Base-by-base conservation (phyloP, 2,113 vertebrate species). In the Chaenogobius annularis region DNA sequence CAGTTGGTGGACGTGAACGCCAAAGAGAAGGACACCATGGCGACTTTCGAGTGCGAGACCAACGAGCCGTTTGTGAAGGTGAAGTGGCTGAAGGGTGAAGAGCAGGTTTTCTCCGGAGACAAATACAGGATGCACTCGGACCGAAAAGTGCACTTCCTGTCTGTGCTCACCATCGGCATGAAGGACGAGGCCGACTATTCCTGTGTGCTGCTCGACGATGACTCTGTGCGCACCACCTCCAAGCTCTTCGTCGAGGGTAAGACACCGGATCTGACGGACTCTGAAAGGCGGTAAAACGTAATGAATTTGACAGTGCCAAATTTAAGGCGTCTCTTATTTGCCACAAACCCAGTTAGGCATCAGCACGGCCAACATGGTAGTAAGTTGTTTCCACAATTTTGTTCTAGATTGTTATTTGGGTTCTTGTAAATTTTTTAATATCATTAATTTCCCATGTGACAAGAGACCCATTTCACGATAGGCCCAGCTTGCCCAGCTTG, bases 41-140 rank as follows among this genome's bases (percentile, higher is more conserved):
- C 95, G 69, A 98, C 98, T 10, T 99, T 99, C 92, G 98, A 99
- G 89, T 99, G 98, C 73, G 98, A 99, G 91, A 98, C 97, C 80
- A 98, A 96, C 23, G 98, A 99, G 83, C 97, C 98, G 59, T 99
- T 99, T 84, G 89, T 98, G 68, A 99, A 99, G 91, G 98, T 99
- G 72, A 96, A 95, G 88, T 99, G 98, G 97, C 92, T 95, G 80
- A 99, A 96, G 85, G 89, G 96, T 61, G 94, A 96, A 35, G 58
- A 91, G 67, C 94, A 96, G 78, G 91, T 99, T 88, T 92, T 93
- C 83, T 90, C 94, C 2, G 96, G 97, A 85, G 96, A 99, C 88
- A 99, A 99, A 85, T 99, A 96, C 44, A 92, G 96, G 73, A 99
- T 96, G 95, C 98, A 98, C 83, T 98, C 96, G 10, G 98, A 99